A percentile compares a stretch with the other conserved stretches of the same genome.
These are phyloP conservation scores for Porites cylindrica DNA, from an alignment of 92 coral and sea anemone species.

Conservation along the genomic window DNA sequence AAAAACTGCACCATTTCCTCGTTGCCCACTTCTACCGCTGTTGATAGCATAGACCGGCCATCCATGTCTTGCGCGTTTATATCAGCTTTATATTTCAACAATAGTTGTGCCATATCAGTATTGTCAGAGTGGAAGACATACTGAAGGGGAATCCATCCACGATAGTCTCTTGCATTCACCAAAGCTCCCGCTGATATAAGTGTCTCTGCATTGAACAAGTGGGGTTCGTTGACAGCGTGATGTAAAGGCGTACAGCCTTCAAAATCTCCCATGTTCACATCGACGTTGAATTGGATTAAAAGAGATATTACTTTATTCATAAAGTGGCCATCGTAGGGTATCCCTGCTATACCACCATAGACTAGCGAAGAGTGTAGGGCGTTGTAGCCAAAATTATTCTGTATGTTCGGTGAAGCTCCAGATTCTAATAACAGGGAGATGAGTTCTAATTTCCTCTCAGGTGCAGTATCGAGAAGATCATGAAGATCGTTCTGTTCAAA, in stretches of 20 bases:
- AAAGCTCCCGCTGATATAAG: conserved; percentile 39
- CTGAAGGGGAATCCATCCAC: conserved; percentile 61
- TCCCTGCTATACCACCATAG: conserved; percentile 57
- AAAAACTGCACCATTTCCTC: conserved; percentile 22
- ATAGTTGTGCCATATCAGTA: conserved; percentile 33
- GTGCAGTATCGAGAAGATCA: not conserved
- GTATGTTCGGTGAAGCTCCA: conserved; percentile 56
- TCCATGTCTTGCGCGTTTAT: conserved; percentile 45
- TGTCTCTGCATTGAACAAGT: conserved; percentile 26
- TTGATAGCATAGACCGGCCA: conserved; percentile 30
- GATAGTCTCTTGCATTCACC: conserved; percentile 32
- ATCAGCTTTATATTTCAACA: conserved; percentile 13
- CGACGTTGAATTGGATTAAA: conserved; percentile 30
- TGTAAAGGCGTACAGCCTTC: conserved; percentile 63
- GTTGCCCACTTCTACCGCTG: conserved; percentile 54
- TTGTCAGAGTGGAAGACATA: conserved; percentile 30
- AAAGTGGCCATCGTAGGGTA: not conserved
- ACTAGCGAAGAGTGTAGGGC: conserved; percentile 39
- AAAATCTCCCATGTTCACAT: conserved; percentile 48
- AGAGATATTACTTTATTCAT: conserved; percentile 33
- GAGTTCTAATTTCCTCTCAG: not conserved
- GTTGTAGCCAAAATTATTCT: conserved; percentile 46
- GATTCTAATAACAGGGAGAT: conserved; percentile 49
- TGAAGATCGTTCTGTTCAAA: not conserved
- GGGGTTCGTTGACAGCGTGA: conserved; percentile 56